Evolutionary conservation across 2,113 vertebrate species (phyloP).

Genomic region (Sphaerodactylus townsendi): DNA sequence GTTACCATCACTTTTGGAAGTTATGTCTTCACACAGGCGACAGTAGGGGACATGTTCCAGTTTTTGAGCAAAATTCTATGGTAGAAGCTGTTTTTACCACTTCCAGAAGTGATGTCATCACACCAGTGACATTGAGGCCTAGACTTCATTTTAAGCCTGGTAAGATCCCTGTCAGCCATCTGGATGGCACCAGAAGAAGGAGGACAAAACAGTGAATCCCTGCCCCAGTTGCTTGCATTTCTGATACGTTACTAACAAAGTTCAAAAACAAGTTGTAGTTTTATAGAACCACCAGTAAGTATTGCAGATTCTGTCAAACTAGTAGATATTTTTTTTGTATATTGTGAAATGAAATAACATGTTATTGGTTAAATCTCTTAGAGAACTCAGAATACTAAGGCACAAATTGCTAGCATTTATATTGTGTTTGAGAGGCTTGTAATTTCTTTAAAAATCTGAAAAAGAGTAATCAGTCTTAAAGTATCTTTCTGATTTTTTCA

Average conservation of each 20-base stretch:
- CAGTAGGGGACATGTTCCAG: too few species aligned
- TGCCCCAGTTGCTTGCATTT: not conserved
- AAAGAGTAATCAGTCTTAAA: not conserved
- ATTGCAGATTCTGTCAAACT: not conserved
- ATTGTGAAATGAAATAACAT: not conserved
- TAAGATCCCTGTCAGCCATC: not conserved
- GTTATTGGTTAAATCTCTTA: not conserved
- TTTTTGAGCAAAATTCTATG: too few species aligned
- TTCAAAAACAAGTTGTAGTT: not conserved
- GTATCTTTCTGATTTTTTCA: not conserved
- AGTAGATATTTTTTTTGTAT: not conserved
- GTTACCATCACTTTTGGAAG: too few species aligned
- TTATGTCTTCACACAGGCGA: too few species aligned
- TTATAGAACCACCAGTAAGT: accelerated
- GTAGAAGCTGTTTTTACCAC: too few species aligned
- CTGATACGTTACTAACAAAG: not conserved
- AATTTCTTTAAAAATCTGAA: not conserved
- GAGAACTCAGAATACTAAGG: accelerated
- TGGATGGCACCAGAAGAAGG: not conserved
- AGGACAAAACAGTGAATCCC: too few species aligned
- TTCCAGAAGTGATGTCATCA: too few species aligned
- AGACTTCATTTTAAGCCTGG: too few species aligned
- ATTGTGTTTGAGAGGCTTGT: not conserved
- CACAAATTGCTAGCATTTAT: not conserved
- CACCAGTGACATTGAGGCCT: too few species aligned